Percentiles rank a stretch among this genome's conserved stretches.
phyloP scores from a whole-genome alignment of 2,113 vertebrate species.

The Glaucidium brasilianum region DNA sequence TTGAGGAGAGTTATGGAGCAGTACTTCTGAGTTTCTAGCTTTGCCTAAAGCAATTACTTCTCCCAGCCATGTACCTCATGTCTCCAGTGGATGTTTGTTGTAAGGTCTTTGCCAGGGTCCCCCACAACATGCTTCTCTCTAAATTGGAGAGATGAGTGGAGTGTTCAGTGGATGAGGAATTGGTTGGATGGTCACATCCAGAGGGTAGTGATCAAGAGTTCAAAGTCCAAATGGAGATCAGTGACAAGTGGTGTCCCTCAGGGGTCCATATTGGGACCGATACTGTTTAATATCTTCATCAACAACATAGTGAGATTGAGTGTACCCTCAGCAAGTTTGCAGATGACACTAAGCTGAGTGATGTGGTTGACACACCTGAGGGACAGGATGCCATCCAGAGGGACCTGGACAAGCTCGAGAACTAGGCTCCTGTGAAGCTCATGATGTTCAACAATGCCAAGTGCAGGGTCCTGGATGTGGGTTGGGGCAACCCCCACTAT shows the following conservation, averaged over 20 bases:
- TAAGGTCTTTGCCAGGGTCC: background rate
- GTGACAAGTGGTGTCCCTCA: background rate
- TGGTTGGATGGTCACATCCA: background rate
- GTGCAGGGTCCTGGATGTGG: background rate
- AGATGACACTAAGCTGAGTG: background rate
- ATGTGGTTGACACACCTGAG: background rate
- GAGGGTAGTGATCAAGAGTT: background rate
- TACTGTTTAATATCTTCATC: background rate
- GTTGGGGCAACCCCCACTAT: background rate
- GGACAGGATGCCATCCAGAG: background rate
- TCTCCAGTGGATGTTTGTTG: background rate
- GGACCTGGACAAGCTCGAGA: background rate
- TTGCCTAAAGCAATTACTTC: background rate
- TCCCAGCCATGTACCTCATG: accelerated
- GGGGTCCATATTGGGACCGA: too few relatives aligned
- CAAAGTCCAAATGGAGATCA: background rate
- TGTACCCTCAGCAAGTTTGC: background rate
- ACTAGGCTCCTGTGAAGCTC: background rate
- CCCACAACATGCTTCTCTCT: background rate
- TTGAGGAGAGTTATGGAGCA: background rate
- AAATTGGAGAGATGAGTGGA: background rate
- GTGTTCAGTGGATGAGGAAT: background rate
- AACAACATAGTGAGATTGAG: background rate
- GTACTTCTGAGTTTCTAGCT: background rate
- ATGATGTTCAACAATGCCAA: background rate